Evolutionary conservation across 2,113 vertebrate genomes (phyloP).

Genomic region (Xerus inauris): DNA sequence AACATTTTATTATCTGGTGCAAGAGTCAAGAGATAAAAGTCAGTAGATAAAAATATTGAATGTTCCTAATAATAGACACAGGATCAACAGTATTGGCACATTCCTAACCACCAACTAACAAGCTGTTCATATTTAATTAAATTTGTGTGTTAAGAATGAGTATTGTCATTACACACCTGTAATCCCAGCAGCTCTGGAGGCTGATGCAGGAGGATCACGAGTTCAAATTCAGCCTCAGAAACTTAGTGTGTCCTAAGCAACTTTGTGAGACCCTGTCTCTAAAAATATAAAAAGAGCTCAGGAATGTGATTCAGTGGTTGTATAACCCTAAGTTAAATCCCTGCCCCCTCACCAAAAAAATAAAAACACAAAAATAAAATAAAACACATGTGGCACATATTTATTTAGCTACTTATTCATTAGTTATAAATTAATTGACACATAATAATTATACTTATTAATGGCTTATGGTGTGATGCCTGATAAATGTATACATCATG

Average conservation of each 20-base stretch:
- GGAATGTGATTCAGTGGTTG: no score
- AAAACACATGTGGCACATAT: background rate
- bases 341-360: no score
- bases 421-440: background rate
- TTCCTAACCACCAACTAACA: background rate
- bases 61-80: background rate
- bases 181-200: no score
- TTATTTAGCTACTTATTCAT: background rate
- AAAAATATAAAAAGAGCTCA: no score
- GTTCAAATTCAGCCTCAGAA: no score
- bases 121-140: constrained; percentile 20
- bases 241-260: no score
- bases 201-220: no score
- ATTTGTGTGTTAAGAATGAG: background rate
- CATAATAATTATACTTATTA: background rate
- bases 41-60: background rate
- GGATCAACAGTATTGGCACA: background rate
- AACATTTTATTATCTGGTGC: background rate
- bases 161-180: background rate
- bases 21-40: constrained; percentile 2
- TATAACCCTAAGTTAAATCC: no score
- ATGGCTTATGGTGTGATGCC: background rate
- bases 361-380: no score
- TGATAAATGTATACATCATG: background rate
- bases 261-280: no score